phyloP scores from a whole-genome alignment of 2,888 invertebrate species.

The Synergus itoensis region DNA sequence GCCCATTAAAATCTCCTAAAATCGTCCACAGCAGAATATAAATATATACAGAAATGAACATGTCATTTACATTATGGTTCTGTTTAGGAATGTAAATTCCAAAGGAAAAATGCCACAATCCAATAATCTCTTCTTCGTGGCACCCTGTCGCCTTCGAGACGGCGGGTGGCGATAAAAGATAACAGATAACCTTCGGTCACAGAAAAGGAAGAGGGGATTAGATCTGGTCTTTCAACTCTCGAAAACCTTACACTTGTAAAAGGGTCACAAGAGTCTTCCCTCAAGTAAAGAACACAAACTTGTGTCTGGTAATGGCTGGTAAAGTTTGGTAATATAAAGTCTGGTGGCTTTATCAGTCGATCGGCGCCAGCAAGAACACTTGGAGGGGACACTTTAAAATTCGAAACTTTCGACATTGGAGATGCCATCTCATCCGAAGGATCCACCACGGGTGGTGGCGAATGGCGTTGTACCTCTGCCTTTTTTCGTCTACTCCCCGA shows the following conservation, averaged over 20 bases:
- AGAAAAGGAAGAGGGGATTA: neutral
- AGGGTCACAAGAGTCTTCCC: neutral
- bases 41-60: too few species aligned
- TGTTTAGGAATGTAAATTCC: neutral
- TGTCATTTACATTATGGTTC: neutral
- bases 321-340: too few species aligned
- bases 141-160: neutral
- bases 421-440: conserved; percentile 17
- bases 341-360: neutral
- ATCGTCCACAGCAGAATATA: too few species aligned
- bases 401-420: conserved; percentile 9
- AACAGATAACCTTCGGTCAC: neutral
- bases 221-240: neutral
- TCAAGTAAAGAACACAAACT: neutral
- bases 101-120: neutral
- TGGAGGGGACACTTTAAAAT: conserved; percentile 7
- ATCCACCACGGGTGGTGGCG: conserved; percentile 6
- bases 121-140: neutral
- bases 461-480: neutral
- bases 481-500: neutral
- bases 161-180: neutral
- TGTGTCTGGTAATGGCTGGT: neutral
- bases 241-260: neutral
- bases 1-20: too few species aligned
- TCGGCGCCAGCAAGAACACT: conserved; percentile 15